Percentiles rank a stretch among this genome's conserved stretches.
phyloP scores from a whole-genome alignment of 2,797 vertebrate genomes.

The Acridotheres tristis region DNA sequence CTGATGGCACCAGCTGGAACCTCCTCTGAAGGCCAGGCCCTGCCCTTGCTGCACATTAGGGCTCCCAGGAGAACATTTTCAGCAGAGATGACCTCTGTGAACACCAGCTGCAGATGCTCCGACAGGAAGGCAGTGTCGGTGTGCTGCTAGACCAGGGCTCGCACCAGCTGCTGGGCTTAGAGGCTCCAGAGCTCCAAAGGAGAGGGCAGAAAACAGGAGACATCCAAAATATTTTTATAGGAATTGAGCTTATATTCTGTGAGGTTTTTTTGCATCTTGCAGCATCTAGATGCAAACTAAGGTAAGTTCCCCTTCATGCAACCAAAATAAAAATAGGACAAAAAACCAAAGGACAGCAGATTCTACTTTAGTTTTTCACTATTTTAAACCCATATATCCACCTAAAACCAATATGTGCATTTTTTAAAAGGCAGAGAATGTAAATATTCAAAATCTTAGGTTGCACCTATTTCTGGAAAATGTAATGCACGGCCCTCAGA shows the following conservation, averaged over 20 bases:
- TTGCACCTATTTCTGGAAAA: slow-evolving; percentile 26
- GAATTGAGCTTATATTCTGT: background rate
- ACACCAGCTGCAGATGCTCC: background rate
- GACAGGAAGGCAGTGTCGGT: accelerated
- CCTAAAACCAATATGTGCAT: background rate
- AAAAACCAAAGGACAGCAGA: background rate
- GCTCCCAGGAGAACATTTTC: background rate
- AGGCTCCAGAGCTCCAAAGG: background rate
- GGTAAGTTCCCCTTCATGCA: background rate
- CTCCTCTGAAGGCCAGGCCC: background rate
- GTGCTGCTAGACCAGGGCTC: background rate
- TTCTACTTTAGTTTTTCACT: background rate
- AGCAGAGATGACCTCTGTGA: background rate
- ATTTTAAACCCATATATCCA: background rate
- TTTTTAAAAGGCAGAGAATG: background rate
- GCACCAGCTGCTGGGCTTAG: background rate
- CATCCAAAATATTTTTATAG: background rate
- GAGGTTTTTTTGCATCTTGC: background rate
- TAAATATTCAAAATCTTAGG: background rate
- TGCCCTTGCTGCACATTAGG: background rate
- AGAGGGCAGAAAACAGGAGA: background rate
- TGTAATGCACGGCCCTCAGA: slow-evolving; percentile 3
- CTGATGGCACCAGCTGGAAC: background rate
- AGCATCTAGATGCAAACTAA: background rate
- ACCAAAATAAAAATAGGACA: background rate